A percentile compares a stretch with the other conserved stretches of the same genome.
Conservation (phyloP, 1,140 invertebrate species). For the Camponotus vicinus region DNA sequence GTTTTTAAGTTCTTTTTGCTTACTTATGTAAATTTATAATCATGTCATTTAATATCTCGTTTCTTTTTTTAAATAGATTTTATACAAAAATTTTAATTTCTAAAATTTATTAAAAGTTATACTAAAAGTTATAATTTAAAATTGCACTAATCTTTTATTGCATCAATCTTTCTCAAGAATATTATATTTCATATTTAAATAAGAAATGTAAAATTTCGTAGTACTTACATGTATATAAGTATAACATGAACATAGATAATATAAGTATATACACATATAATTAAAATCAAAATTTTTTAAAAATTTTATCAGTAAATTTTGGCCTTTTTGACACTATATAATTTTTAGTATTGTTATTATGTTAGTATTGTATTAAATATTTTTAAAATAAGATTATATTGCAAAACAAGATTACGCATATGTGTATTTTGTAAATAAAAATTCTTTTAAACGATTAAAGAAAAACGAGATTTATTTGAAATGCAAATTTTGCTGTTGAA, state of each 20-base stretch:
- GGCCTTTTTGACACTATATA: not conserved
- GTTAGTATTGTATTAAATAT: not conserved
- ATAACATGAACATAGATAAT: too few species aligned
- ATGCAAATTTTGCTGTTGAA: not conserved
- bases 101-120: too few species aligned
- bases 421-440: not conserved
- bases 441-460: not conserved
- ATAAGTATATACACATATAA: too few species aligned
- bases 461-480: not conserved
- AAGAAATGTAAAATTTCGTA: constrained; percentile 5
- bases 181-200: not conserved
- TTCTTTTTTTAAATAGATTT: not conserved
- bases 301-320: not conserved
- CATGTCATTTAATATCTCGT: not conserved
- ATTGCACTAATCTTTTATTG: not conserved
- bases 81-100: constrained; percentile 1
- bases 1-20: not conserved
- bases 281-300: not conserved
- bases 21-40: not conserved
- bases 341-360: not conserved
- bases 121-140: not conserved
- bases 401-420: not conserved
- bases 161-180: not conserved
- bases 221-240: not conserved
- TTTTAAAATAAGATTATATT: not conserved